These are phyloP conservation scores for Matsumurasca onukii DNA, from an alignment of 1,140 invertebrate species.

Conservation along the genomic window DNA sequence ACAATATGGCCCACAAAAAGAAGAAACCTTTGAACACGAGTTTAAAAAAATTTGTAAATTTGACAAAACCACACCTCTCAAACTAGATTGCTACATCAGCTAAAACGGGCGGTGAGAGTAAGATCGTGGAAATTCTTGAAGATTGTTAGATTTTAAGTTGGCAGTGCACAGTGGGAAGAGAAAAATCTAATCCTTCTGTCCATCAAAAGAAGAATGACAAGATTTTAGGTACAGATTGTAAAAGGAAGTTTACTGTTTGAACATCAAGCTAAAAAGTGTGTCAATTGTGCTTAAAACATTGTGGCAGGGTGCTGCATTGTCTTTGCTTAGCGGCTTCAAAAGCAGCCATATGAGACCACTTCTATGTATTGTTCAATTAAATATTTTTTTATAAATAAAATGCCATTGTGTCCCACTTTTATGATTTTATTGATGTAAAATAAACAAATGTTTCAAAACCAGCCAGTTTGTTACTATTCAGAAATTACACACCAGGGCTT, in stretches of 20 bases:
- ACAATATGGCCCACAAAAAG: not conserved
- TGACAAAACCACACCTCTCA: not conserved
- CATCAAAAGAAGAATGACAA: conserved; percentile 19
- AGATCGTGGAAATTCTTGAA: conserved; percentile 6
- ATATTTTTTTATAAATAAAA: no score
- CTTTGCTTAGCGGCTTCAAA: no score
- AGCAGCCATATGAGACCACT: no score
- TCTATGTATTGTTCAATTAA: no score
- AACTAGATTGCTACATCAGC: not conserved
- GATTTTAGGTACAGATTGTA: not conserved
- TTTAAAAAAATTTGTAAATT: conserved; percentile 2
- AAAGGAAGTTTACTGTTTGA: not conserved
- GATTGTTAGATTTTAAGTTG: not conserved
- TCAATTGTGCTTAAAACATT: conserved; percentile 18
- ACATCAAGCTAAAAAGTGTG: conserved; percentile 10
- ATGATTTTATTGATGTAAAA: no score
- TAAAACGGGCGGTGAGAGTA: not conserved
- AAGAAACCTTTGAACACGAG: not conserved
- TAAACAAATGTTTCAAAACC: no score
- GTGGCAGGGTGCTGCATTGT: no score
- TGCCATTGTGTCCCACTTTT: no score
- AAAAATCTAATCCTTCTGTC: conserved; percentile 17
- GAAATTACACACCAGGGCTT: no score
- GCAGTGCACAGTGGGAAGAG: not conserved
- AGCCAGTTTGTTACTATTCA: no score